phyloP scores from a whole-genome alignment of 1,140 invertebrate genomes.

The Hyles euphorbiae region DNA sequence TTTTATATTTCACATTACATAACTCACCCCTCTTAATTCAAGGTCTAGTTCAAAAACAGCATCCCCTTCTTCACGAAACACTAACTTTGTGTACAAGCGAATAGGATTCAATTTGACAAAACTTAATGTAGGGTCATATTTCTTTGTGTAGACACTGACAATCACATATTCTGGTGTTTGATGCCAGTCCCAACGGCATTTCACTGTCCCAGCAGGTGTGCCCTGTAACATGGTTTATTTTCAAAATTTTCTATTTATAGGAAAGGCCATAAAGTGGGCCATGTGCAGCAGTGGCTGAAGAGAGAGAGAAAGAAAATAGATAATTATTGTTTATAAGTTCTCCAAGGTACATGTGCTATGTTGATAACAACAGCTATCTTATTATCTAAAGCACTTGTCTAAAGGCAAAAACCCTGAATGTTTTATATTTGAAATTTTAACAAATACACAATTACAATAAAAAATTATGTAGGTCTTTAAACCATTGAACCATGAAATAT shows the following conservation, averaged over 20 bases:
- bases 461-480: too few species aligned
- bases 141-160: slow-evolving; percentile 93
- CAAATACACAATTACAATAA: too few species aligned
- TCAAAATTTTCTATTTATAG: background rate
- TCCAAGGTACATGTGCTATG: too few species aligned
- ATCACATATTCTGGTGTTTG: slow-evolving; percentile 90
- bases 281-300: background rate
- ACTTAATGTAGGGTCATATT: slow-evolving; percentile 87
- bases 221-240: slow-evolving; percentile 47
- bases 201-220: slow-evolving; percentile 76
- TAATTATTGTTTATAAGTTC: too few species aligned
- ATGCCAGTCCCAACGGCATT: slow-evolving; percentile 95
- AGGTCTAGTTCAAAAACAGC: slow-evolving; percentile 86
- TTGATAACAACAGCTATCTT: too few species aligned
- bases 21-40: slow-evolving; percentile 89
- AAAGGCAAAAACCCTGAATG: too few species aligned
- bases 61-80: slow-evolving; percentile 87
- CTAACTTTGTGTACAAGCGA: slow-evolving; percentile 83
- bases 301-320: too few species aligned
- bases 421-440: too few species aligned
- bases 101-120: slow-evolving; percentile 90
- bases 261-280: background rate
- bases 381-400: too few species aligned
- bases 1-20: background rate
- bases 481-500: too few species aligned